Evolutionary conservation across 2,113 vertebrate genomes (phyloP).

Genomic region (Pluvialis apricaria): DNA sequence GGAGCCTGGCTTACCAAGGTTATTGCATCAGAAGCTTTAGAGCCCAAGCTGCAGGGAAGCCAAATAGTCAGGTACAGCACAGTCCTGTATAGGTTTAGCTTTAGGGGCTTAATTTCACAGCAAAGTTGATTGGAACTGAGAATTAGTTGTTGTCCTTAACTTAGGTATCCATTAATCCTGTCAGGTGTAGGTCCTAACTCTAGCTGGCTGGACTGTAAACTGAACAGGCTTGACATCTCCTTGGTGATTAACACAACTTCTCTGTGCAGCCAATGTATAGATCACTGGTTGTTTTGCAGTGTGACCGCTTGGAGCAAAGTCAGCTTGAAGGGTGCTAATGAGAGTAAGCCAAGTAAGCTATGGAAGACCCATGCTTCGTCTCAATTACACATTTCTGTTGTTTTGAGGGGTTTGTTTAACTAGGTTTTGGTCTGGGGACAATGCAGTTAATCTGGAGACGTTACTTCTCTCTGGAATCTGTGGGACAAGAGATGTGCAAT

Average conservation of each 20-base stretch:
- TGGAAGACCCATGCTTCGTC: not conserved
- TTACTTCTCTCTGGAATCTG: not conserved
- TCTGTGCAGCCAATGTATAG: not conserved
- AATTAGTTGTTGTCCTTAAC: not conserved
- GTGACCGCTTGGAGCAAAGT: not conserved
- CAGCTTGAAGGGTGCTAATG: not conserved
- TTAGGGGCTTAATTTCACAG: not conserved
- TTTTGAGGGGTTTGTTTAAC: not conserved
- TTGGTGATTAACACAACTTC: not conserved
- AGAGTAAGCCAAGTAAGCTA: not conserved
- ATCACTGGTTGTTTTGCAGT: not conserved
- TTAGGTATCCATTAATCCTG: not conserved
- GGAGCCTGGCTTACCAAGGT: not conserved
- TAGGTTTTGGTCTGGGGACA: not conserved
- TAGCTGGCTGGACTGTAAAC: not conserved
- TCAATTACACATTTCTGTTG: not conserved
- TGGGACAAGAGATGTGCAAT: not conserved
- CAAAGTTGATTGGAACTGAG: not conserved
- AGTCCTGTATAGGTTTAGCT: not conserved
- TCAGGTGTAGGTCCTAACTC: not conserved
- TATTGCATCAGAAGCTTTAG: not conserved
- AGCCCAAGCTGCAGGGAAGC: not conserved
- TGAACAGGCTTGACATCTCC: not conserved
- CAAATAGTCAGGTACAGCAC: not conserved
- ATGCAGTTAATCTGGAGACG: not conserved